Evolutionary conservation across 2,113 vertebrate species (phyloP).

Genomic region (Plecotus auritus): DNA sequence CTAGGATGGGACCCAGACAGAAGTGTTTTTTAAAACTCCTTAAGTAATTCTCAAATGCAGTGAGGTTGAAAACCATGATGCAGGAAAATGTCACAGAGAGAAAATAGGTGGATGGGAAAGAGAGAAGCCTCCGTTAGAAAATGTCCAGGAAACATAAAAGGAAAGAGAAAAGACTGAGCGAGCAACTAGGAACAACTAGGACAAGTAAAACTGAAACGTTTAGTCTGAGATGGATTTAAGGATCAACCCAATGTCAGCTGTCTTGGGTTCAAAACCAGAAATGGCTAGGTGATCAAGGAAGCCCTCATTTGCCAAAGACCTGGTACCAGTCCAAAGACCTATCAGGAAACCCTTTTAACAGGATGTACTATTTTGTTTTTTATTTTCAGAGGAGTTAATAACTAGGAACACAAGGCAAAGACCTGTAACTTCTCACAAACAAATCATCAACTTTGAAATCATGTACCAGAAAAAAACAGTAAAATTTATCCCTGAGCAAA

Average conservation of each 20-base stretch:
- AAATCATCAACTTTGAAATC: conserved; percentile 28
- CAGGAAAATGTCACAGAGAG: background rate
- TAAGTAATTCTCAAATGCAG: background rate
- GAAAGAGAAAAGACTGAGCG: background rate
- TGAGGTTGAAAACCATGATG: background rate
- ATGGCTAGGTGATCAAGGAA: background rate
- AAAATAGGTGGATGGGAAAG: background rate
- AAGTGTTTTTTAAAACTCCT: background rate
- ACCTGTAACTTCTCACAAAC: background rate
- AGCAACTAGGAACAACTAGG: background rate
- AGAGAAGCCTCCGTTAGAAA: background rate
- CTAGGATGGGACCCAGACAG: background rate
- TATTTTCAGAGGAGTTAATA: background rate
- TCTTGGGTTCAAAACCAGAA: conserved; percentile 4
- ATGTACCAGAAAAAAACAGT: background rate
- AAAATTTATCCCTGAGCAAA: conserved; percentile 21
- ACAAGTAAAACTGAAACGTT: background rate
- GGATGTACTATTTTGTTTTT: background rate
- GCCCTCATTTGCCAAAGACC: background rate
- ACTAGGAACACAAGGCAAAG: conserved; percentile 19
- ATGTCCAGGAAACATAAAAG: background rate
- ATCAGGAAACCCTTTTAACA: conserved; percentile 10
- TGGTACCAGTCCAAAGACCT: background rate
- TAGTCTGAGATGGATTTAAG: background rate
- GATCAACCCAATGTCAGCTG: background rate